Evolutionary conservation across 2,113 vertebrate genomes (phyloP), one percentile per base, ranked within the genome.

Genomic region (Tachysurus fulvidraco): DNA sequence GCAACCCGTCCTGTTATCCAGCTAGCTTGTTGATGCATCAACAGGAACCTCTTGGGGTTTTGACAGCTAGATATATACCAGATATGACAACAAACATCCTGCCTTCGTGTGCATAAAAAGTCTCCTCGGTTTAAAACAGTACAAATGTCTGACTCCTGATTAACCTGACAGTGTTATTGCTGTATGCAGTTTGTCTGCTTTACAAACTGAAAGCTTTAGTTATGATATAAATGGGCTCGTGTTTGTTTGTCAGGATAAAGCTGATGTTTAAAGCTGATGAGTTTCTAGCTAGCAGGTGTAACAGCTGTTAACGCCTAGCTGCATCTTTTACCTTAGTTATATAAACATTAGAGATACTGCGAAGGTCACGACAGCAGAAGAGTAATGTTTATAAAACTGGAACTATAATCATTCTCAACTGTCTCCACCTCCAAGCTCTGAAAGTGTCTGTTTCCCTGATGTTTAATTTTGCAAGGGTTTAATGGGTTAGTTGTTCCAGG

Each of bases 1-100:
- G 5, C 79, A 90, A 90, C 92, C 65, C 92, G 30, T 14, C 14
- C 69, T 23, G 82, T 57, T 59, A 36, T 36, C 30, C 14, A 28
- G 67, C 67, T 74, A 76, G 69, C 83, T 76, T 84, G 36, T 60
- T 84, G 67, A 84, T 74, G 71, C 83, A 74, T 41, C 36, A 60
- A 28, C 55, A 73, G 46, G 23, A 85, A 78, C n/a, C 57, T 36
- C 44, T 36, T 30, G 11, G 25, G 41, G 44, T 78, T 54, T 80
- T 80, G 74, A 80, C 84, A 85, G 84, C 76, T 41, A 16, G 46
- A 4, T 77, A 44, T 77, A 44, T 28, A 64, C 19, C 76, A 25
- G 84, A 57, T 85, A 5, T 65, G 73, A 16, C 21, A 50, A 16
- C 21, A 50, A 52, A 16, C 59, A 57, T 79, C n/a, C 73, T 62